Percentiles rank a stretch among this genome's conserved stretches.
Evolutionary conservation across 1,140 invertebrate species (phyloP).

Genomic region (Drosophila mayri): DNA sequence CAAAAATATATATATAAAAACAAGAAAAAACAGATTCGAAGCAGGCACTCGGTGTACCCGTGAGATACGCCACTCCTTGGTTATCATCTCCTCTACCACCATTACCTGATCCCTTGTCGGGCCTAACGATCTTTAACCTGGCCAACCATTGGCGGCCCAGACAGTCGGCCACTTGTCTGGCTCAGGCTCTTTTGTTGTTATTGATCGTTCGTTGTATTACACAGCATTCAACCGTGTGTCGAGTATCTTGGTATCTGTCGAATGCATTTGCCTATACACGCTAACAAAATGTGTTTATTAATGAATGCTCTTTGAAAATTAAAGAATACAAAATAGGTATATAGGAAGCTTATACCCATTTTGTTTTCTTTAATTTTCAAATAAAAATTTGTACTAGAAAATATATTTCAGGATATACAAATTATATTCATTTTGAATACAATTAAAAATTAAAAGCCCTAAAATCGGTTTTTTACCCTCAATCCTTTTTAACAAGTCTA

Average conservation of each 20-base stretch:
- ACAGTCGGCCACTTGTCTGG: conserved; percentile 38
- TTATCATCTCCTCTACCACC: conserved; percentile 37
- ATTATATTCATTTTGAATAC: no score
- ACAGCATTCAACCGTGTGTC: conserved; percentile 22
- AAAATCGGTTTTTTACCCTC: neutral
- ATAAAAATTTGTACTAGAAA: no score
- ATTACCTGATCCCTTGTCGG: conserved; percentile 74
- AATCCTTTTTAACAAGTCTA: neutral
- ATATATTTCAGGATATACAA: no score
- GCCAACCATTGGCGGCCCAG: conserved; percentile 38
- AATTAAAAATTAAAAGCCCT: no score
- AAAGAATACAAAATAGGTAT: no score
- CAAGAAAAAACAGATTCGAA: conserved; percentile 24
- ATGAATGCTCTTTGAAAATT: neutral
- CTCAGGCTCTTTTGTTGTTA: conserved; percentile 49
- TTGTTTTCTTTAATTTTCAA: no score
- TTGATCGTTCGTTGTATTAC: conserved; percentile 60
- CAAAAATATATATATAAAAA: conserved; percentile 6
- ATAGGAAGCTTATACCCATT: no score
- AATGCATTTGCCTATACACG: conserved; percentile 31
- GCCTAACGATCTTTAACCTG: conserved; percentile 81
- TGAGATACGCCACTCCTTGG: conserved; percentile 52
- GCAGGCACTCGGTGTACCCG: conserved; percentile 34
- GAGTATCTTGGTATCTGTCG: conserved; percentile 35
- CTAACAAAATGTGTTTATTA: neutral